A percentile compares a stretch with the other conserved stretches of the same genome.
These are phyloP conservation scores for Lepidotrigona ventralis DNA, from an alignment of 1,140 invertebrate species.

Conservation along the genomic window DNA sequence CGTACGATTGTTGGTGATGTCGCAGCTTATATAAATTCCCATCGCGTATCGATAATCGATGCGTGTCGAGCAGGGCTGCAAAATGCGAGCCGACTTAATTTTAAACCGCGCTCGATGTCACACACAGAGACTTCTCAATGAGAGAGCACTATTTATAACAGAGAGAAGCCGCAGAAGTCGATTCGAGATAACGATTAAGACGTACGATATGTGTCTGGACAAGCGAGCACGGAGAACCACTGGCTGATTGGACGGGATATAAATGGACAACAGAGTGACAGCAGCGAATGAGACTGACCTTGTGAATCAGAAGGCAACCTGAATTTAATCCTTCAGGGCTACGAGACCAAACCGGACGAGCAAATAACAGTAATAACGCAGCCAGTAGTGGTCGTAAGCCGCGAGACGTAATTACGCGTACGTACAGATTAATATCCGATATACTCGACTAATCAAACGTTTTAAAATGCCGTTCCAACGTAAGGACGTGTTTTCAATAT, in stretches of 20 bases:
- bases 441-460: slow-evolving; percentile 50
- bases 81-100: background rate
- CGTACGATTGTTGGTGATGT: background rate
- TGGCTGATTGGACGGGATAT: slow-evolving; percentile 52
- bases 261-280: slow-evolving; percentile 63
- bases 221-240: slow-evolving; percentile 29
- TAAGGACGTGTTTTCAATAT: background rate
- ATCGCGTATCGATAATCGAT: background rate
- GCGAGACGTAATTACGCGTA: slow-evolving; percentile 23
- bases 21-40: background rate
- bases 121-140: background rate
- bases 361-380: slow-evolving; percentile 63
- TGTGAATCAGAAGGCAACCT: slow-evolving; percentile 63
- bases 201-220: background rate
- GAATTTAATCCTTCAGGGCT: slow-evolving; percentile 64
- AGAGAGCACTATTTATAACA: slow-evolving; percentile 14
- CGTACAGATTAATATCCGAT: slow-evolving; percentile 52
- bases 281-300: slow-evolving; percentile 59
- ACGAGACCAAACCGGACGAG: slow-evolving; percentile 55
- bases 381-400: slow-evolving; percentile 28
- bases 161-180: slow-evolving; percentile 3
- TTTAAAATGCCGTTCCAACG: background rate
- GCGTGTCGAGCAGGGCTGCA: background rate
- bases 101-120: background rate
- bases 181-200: slow-evolving; percentile 20